Evolutionary conservation across 2,113 vertebrate genomes (phyloP).

Genomic region (Coracopsis vasa): DNA sequence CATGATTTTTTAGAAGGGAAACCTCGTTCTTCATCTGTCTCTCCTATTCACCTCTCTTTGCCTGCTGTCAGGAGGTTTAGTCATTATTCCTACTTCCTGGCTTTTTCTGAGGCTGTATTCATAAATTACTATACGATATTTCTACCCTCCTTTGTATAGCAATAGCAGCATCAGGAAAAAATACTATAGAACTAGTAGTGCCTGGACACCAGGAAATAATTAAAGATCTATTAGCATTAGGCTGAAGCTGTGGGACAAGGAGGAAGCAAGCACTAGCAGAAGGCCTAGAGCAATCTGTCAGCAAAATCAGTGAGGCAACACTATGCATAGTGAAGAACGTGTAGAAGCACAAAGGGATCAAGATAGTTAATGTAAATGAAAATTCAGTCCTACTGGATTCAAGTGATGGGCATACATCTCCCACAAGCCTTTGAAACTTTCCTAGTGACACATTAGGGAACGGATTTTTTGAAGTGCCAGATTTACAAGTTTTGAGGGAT

Average conservation of each 20-base stretch:
- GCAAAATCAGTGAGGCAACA: neutral
- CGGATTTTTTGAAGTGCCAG: neutral
- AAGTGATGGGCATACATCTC: neutral
- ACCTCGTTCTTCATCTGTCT: neutral
- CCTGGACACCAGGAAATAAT: neutral
- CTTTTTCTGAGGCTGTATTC: neutral
- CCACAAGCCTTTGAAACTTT: neutral
- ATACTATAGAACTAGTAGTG: neutral
- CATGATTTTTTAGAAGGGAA: neutral
- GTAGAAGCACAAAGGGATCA: neutral
- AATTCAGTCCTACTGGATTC: neutral
- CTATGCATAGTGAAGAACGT: rapidly evolving
- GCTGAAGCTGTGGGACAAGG: neutral
- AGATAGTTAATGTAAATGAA: neutral
- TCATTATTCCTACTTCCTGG: neutral
- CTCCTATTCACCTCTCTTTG: neutral
- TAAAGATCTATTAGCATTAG: neutral
- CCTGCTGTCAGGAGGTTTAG: neutral
- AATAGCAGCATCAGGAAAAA: neutral
- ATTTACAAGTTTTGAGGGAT: neutral
- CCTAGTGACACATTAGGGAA: neutral
- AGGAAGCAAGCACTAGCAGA: neutral
- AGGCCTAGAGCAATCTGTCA: neutral
- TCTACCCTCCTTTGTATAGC: neutral
- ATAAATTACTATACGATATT: rapidly evolving